Base-by-base conservation (phyloP, 1,140 invertebrate genomes). In the Thaumatotibia leucotreta region DNA sequence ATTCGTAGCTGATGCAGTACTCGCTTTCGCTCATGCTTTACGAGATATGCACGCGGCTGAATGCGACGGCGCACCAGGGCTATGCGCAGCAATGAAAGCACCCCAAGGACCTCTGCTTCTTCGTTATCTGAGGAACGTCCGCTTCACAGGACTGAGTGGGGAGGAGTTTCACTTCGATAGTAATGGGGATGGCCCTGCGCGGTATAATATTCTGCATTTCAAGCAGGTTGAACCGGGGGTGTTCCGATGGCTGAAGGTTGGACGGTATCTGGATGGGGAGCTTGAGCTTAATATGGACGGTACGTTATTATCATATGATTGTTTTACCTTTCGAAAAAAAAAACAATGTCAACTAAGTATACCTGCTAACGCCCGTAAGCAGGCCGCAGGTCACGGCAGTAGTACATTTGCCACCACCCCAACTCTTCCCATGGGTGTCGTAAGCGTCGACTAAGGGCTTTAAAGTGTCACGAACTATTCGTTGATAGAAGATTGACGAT, bases 151-250 rank as follows among this genome's bases (percentile, higher is more conserved):
- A 80, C 90, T 98, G 10, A 97, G 96, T 71, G 96, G 96, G 4
- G 97, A 98, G 83, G 93, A 95, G 75, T 99, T 99, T 86, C 94
- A 95, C 69, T 99, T 99, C 87, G 96, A 97, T 84, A 91, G 84
- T 11, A 96, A 97, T 76, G 97, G 97, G 0, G 98, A 99, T 78
- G 98, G 97, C 0, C 97, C 98, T 0, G 96, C 97, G 0, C 93
- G 97, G 3, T 99, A 99, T 91, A 97, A 98, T 77, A 98, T 99
- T 66, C 95, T 99, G 52, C 98, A 99, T 83, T 99, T 98, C 92
- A 97, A 97, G 82, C 96, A 98, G 84, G 93, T 94, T 0, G 89
- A 92, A 2, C 92, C 91, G 0, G 95, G 95, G 0, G 92, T 93
- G 32, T 98, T 96, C 86, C 92, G 94, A 67, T 99, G 97, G 97